Evolutionary conservation across 1,140 invertebrate genomes (phyloP), one percentile per base, ranked within the genome.

Genomic region (Ptiloglossa arizonensis): DNA sequence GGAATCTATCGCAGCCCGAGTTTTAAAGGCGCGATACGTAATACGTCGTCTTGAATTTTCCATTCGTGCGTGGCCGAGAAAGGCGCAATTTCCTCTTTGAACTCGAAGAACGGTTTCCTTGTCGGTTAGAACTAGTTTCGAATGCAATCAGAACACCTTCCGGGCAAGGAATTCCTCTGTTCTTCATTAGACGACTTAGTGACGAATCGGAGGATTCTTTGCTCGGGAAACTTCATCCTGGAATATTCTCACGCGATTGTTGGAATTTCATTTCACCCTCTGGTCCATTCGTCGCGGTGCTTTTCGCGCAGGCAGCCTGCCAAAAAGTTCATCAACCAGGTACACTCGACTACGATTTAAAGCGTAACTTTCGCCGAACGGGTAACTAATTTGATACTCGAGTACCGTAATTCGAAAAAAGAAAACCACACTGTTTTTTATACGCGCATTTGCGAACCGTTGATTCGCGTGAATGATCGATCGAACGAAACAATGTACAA

Each of bases 181-280:
- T 71, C 38, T 38, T 71, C 48, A 27, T 60, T 71, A 71, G 41
- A 29, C 13, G n/a, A 71, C 56, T 46, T 48, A 48, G 57, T 60
- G 57, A 15, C 22, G 15, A 54, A 68, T 41, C 35, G 32, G 19
- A 22, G 56, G 19, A 71, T 62, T 71, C 69, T 71, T 70, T 29
- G 24, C 17, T 24, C 41, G 15, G 59, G 8, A 29, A 48, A 5
- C 68, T 44, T 11, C n/a, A 0, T 6, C 15, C 19, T 0, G 27
- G 38, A 60, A 46, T 32, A 59, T 17, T n/a, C n/a, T 9, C 41
- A 15, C 57, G 32, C 57, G 35, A 60, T 60, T 60, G 32, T 60
- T 17, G 57, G 57, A 60, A 60, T 64, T 64, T 48, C 62, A 48
- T 46, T 64, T 64, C 32, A 8, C 8, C 32, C 17, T 15, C 5